A percentile compares a stretch with the other conserved stretches of the same genome.
Evolutionary conservation across 1,140 invertebrate species (phyloP).

Genomic region (Ectropis grisescens): DNA sequence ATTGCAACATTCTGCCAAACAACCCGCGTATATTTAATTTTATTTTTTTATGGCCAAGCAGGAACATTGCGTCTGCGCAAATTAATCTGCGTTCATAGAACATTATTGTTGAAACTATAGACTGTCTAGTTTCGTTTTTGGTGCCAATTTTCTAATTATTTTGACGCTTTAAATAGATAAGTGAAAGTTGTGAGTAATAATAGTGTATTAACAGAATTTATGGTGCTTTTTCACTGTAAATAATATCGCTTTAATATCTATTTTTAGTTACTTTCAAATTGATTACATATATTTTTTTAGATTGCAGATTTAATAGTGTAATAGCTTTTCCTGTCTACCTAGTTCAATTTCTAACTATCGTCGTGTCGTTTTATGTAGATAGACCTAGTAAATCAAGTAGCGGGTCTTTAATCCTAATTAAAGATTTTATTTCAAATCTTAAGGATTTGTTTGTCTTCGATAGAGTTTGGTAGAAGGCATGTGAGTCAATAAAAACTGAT

Average conservation of each 20-base stretch:
- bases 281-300: conserved; percentile 13
- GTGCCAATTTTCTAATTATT: conserved; percentile 50
- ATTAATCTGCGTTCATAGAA: conserved; percentile 1
- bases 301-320: conserved; percentile 1
- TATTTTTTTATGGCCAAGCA: no score
- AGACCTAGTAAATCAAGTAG: conserved; percentile 12
- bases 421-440: no score
- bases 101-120: conserved; percentile 1
- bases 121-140: conserved; percentile 24
- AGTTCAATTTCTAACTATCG: conserved; percentile 19
- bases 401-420: background rate
- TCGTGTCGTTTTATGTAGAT: conserved; percentile 16
- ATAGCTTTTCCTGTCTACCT: no score
- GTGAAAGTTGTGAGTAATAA: conserved; percentile 45
- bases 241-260: conserved; percentile 16
- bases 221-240: conserved; percentile 54
- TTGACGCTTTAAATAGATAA: conserved; percentile 58
- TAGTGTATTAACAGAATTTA: conserved; percentile 42
- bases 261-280: conserved; percentile 3
- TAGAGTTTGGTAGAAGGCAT: no score
- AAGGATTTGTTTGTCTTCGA: no score
- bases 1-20: conserved; percentile 85
- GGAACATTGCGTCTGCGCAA: no score
- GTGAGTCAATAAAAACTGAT: conserved; percentile 2
- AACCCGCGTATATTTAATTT: conserved; percentile 72